phyloP scores from a whole-genome alignment of 2,888 invertebrate genomes.

The Molorchus minor region DNA sequence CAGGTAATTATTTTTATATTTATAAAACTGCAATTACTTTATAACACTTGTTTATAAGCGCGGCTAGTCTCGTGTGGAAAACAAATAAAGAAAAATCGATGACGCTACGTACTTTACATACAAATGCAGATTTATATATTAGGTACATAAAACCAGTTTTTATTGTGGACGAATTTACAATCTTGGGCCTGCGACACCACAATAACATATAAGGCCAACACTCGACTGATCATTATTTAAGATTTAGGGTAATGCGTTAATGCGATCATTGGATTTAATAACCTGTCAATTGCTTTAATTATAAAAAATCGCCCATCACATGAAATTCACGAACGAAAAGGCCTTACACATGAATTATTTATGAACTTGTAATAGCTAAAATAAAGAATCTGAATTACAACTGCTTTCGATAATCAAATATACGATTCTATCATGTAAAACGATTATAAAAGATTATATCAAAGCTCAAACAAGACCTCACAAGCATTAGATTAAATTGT shows the following conservation, averaged over 20 bases:
- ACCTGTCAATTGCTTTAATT: slow-evolving; percentile 31
- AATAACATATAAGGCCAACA: slow-evolving; percentile 38
- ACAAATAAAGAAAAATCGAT: slow-evolving; percentile 23
- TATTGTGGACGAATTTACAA: slow-evolving; percentile 16
- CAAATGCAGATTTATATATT: slow-evolving; percentile 17
- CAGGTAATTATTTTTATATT: slow-evolving; percentile 9
- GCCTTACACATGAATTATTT: slow-evolving; percentile 21
- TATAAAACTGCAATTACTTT: slow-evolving; percentile 19
- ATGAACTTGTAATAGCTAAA: slow-evolving; percentile 7
- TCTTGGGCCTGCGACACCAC: slow-evolving; percentile 30
- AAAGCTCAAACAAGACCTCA: neutral
- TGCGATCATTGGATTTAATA: slow-evolving; percentile 36
- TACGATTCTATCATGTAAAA: too few species aligned
- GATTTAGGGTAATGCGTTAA: slow-evolving; percentile 39
- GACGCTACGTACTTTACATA: slow-evolving; percentile 4
- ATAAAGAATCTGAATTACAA: neutral
- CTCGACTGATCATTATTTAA: slow-evolving; percentile 34
- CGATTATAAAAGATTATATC: neutral
- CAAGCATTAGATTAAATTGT: slow-evolving; percentile 7
- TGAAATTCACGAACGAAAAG: slow-evolving; percentile 1
- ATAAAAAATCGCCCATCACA: slow-evolving; percentile 30
- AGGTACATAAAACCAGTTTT: slow-evolving; percentile 16
- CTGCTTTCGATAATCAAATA: too few species aligned
- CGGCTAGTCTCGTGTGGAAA: neutral
- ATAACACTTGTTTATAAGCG: slow-evolving; percentile 25